These are phyloP conservation scores for Panthera leo DNA, from an alignment of 2,113 vertebrate genomes.

Conservation along the genomic window DNA sequence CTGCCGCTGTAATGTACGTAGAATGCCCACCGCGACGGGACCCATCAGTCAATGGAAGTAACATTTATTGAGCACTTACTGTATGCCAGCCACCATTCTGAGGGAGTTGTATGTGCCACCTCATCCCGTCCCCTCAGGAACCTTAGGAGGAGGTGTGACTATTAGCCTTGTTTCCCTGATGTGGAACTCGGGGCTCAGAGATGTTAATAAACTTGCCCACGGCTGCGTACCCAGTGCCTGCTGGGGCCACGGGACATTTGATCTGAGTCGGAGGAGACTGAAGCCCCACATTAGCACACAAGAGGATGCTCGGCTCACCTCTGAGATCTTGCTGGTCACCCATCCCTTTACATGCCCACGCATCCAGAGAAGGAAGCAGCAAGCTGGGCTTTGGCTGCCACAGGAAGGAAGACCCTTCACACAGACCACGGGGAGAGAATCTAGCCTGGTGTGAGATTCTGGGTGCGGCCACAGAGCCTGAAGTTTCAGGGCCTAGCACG, in stretches of 20 bases:
- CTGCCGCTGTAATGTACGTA: not conserved
- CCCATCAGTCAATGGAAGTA: not conserved
- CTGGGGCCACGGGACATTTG: not conserved
- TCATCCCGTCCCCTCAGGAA: not conserved
- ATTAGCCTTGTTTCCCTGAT: not conserved
- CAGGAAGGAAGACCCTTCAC: not conserved
- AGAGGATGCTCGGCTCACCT: not conserved
- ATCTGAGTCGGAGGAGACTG: not conserved
- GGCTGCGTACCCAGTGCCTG: not conserved
- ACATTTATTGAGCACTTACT: no score
- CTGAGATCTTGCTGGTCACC: not conserved
- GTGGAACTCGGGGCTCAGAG: not conserved
- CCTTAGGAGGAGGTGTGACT: not conserved
- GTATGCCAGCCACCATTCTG: not conserved
- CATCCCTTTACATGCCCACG: not conserved
- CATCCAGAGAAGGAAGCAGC: not conserved
- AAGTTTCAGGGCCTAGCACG: accelerated
- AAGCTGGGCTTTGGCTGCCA: not conserved
- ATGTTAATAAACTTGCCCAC: not conserved
- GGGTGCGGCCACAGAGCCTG: not conserved
- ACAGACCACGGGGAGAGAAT: not conserved
- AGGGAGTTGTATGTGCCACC: not conserved
- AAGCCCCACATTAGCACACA: not conserved
- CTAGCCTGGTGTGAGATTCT: not conserved
- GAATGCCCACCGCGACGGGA: accelerated